Conservation (phyloP, 1,140 invertebrate genomes). For the Caenorhabditis remanei region DNA sequence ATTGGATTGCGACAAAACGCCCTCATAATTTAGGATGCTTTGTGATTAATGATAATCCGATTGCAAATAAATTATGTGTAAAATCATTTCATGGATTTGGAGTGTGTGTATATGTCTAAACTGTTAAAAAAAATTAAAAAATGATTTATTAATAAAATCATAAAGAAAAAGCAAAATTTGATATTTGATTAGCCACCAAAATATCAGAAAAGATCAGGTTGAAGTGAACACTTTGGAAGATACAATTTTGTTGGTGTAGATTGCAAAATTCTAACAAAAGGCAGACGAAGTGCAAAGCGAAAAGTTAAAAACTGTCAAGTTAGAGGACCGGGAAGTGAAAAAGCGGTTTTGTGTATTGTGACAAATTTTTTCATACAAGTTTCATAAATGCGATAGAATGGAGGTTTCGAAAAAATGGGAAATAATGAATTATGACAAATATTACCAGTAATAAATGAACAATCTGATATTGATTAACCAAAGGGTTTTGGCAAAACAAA, state of each 20-base stretch:
- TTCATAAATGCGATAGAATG: conserved; percentile 12
- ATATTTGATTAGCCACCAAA: neutral
- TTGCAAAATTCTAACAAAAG: conserved; percentile 23
- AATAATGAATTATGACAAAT: conserved; percentile 9
- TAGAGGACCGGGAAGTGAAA: neutral
- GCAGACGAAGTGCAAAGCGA: conserved; percentile 22
- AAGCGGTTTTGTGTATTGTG: no score
- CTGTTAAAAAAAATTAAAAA: neutral
- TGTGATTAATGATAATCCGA: conserved; percentile 45
- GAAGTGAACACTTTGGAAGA: conserved; percentile 54
- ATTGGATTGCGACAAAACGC: conserved; percentile 19
- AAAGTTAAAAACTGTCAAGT: neutral
- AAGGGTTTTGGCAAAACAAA: conserved; percentile 26
- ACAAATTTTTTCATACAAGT: conserved; percentile 51
- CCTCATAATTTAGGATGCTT: conserved; percentile 27
- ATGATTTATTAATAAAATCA: neutral
- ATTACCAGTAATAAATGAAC: conserved; percentile 41
- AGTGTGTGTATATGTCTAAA: no score
- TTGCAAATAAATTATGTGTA: neutral
- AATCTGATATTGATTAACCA: conserved; percentile 52
- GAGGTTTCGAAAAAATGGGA: neutral
- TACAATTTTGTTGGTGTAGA: conserved; percentile 39
- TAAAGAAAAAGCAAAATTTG: conserved; percentile 1
- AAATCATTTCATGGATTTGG: neutral
- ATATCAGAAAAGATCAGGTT: conserved; percentile 28